A percentile compares a stretch with the other conserved stretches of the same genome.
These are phyloP conservation scores for Spea bombifrons DNA, from an alignment of 2,113 vertebrate genomes.

Conservation along the genomic window DNA sequence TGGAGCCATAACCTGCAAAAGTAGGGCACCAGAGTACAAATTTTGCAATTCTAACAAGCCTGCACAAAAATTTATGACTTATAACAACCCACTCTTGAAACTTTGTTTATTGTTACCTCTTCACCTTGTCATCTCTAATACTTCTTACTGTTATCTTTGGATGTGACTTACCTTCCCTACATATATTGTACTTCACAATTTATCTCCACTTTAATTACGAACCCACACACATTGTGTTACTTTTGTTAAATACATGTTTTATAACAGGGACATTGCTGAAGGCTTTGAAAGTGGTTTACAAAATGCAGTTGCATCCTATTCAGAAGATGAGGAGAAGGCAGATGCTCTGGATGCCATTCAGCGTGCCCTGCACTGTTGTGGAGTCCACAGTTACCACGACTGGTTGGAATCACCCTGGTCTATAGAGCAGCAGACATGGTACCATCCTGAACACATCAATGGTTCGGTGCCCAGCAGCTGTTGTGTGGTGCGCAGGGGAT, in stretches of 20 bases:
- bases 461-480: conserved; percentile 80
- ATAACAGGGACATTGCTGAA: conserved; percentile 65
- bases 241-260: neutral
- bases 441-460: conserved; percentile 48
- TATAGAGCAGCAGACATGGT: conserved; percentile 47
- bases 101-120: too few species aligned
- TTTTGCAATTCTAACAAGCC: too few species aligned
- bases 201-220: too few species aligned
- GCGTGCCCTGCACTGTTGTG: conserved; percentile 75
- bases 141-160: too few species aligned
- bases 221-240: neutral
- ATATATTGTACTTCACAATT: too few species aligned
- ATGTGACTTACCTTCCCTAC: too few species aligned
- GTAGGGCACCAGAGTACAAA: too few species aligned
- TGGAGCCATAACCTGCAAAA: too few species aligned
- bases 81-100: too few species aligned
- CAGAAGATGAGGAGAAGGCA: conserved; percentile 71
- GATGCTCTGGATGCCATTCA: conserved; percentile 79
- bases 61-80: too few species aligned
- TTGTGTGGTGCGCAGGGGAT: conserved; percentile 70
- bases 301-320: conserved; percentile 71
- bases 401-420: conserved; percentile 81
- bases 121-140: too few species aligned
- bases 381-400: conserved; percentile 77
- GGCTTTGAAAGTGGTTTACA: conserved; percentile 77